Evolutionary conservation across 2,113 vertebrate species (phyloP).

Genomic region (Brienomyrus longianalis): DNA sequence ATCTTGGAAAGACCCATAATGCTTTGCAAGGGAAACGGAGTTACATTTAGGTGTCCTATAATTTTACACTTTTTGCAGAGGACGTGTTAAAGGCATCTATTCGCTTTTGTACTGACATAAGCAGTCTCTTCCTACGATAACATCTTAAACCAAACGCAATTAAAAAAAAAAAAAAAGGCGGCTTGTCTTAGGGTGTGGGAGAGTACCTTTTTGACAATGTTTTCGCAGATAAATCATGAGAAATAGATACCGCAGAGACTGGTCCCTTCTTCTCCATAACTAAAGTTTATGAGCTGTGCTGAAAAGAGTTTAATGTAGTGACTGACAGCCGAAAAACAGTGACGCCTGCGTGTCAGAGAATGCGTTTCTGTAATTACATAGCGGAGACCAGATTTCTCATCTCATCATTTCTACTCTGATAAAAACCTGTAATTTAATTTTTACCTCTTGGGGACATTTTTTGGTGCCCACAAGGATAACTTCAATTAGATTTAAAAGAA

Average conservation of each 20-base stretch:
- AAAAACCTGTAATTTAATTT: neutral
- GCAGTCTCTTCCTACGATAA: neutral
- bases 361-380: too few species aligned
- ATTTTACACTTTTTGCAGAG: neutral
- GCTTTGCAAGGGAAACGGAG: neutral
- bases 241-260: neutral
- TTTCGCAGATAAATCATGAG: neutral
- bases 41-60: neutral
- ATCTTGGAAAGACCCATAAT: neutral
- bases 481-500: neutral
- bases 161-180: neutral
- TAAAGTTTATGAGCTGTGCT: neutral
- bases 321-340: neutral
- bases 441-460: neutral
- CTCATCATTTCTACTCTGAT: too few species aligned
- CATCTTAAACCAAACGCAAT: neutral
- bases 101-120: neutral
- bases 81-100: neutral
- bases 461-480: neutral
- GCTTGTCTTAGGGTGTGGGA: neutral
- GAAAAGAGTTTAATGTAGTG: neutral
- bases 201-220: neutral
- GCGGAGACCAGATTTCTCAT: too few species aligned
- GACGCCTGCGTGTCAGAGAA: neutral
- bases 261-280: neutral